These are phyloP conservation scores for Microchirus variegatus DNA, from an alignment of 2,797 vertebrate genomes.

Conservation along the genomic window DNA sequence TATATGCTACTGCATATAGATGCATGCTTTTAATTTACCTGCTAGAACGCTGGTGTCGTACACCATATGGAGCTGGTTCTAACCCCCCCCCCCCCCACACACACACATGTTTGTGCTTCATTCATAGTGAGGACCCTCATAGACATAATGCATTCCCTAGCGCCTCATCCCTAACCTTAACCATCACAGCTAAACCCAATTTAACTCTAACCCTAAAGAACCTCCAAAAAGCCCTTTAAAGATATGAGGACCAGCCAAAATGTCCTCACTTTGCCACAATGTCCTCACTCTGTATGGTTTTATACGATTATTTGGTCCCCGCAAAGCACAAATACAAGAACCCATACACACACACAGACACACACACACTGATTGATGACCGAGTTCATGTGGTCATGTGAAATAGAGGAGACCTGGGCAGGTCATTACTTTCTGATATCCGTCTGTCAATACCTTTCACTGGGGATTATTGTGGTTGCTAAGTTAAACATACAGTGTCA, in stretches of 20 bases:
- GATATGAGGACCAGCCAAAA: no score
- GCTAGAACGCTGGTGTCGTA: neutral
- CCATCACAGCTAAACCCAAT: no score
- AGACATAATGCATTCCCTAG: no score
- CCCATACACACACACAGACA: conserved; percentile 15
- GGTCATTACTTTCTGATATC: conserved; percentile 61
- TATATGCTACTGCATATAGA: conserved; percentile 19
- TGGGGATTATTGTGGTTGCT: conserved; percentile 55
- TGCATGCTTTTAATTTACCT: conserved; percentile 11
- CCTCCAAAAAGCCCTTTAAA: no score
- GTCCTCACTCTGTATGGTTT: no score
- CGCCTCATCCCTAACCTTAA: no score
- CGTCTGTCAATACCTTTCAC: conserved; percentile 64
- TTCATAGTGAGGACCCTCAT: no score
- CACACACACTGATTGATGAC: conserved; percentile 60
- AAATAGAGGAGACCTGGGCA: conserved; percentile 58
- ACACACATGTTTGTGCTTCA: neutral
- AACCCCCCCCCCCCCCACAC: neutral
- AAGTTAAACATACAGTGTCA: conserved; percentile 60
- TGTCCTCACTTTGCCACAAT: no score
- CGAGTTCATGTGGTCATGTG: conserved; percentile 58
- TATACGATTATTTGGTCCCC: no score
- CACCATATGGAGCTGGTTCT: conserved; percentile 24
- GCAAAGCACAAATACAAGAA: conserved; percentile 2
- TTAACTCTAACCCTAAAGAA: no score